Percentiles rank a stretch among this genome's conserved stretches.
Conservation (phyloP, 2,888 invertebrate species). For the Lasioglossum calceatum region DNA sequence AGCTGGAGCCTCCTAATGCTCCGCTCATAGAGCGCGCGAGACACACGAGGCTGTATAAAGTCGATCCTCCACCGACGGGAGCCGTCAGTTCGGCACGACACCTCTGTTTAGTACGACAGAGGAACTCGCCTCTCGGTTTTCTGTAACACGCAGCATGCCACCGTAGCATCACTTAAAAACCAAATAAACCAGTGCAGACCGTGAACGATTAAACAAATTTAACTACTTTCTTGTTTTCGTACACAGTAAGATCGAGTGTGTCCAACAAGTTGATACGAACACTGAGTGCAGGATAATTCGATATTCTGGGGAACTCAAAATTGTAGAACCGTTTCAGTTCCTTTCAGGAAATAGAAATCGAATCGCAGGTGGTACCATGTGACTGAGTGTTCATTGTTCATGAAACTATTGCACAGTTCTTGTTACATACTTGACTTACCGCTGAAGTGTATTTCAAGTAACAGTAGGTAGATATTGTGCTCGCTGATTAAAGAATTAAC, state of each 20-base stretch:
- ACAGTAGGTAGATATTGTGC: background rate
- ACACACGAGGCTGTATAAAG: conserved; percentile 72
- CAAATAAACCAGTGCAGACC: conserved; percentile 36
- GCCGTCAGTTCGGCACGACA: conserved; percentile 75
- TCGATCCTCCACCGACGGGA: conserved; percentile 73
- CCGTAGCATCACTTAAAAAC: conserved; percentile 2
- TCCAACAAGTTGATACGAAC: background rate
- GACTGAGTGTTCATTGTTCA: conserved; percentile 3
- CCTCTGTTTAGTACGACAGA: conserved; percentile 72
- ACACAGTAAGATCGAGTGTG: conserved; percentile 16
- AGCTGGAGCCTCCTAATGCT: conserved; percentile 61
- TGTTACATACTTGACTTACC: background rate
- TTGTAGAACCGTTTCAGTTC: background rate
- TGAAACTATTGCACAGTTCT: background rate
- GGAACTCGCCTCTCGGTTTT: conserved; percentile 60
- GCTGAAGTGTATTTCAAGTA: background rate
- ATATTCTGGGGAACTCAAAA: background rate
- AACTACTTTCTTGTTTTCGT: background rate
- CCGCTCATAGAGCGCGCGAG: conserved; percentile 59
- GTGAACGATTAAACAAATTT: conserved; percentile 30
- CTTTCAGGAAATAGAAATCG: background rate
- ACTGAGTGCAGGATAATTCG: conserved; percentile 13
- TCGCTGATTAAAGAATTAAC: background rate
- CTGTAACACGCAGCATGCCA: conserved; percentile 46
- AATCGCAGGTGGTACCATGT: conserved; percentile 35